Conservation (phyloP, 2,888 invertebrate species). For the Caenorhabditis afra region DNA sequence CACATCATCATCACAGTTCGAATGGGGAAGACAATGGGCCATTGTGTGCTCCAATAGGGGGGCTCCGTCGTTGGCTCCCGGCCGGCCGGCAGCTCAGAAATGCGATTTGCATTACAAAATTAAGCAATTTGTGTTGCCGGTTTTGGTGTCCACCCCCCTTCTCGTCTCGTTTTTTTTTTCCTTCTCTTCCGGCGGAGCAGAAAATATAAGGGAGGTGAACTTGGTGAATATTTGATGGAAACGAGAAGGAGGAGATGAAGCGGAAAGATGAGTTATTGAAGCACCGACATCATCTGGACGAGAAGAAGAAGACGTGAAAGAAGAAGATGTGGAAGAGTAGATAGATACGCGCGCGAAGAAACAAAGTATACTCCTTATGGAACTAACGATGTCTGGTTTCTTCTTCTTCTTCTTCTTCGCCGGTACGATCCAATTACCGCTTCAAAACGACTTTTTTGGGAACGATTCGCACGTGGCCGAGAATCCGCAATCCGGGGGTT, state of each 20-base stretch:
- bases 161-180: constrained; percentile 3
- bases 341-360: neutral
- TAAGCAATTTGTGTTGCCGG: constrained; percentile 33
- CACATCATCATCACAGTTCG: no score
- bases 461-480: no score
- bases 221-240: constrained; percentile 26
- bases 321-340: neutral
- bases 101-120: constrained; percentile 57
- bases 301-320: constrained; percentile 12
- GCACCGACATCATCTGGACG: constrained; percentile 3
- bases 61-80: no score
- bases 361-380: neutral
- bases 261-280: constrained; percentile 40
- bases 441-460: no score
- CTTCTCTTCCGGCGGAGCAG: neutral
- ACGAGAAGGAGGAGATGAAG: constrained; percentile 44
- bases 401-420: no score
- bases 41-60: no score
- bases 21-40: constrained; percentile 11
- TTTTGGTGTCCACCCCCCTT: neutral
- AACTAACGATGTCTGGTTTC: no score
- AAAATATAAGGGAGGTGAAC: constrained; percentile 4
- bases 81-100: neutral
- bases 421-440: no score
- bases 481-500: no score